A percentile compares a stretch with the other conserved stretches of the same genome.
Evolutionary conservation across 1,140 invertebrate genomes (phyloP).

Genomic region (Formica exsecta): DNA sequence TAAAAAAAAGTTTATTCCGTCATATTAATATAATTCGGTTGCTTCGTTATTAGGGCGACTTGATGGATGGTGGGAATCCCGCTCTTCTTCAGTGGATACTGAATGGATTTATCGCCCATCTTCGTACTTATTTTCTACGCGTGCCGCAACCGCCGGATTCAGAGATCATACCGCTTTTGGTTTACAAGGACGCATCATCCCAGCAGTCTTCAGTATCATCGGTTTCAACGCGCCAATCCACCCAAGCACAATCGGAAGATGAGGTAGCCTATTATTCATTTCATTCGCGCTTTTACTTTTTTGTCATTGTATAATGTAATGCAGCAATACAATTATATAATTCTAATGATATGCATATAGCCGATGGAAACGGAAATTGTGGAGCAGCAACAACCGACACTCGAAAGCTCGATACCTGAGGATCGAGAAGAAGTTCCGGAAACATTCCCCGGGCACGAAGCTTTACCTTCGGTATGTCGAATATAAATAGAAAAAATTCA

Average conservation of each 20-base stretch:
- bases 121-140: conserved; percentile 67
- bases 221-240: conserved; percentile 42
- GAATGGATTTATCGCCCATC: conserved; percentile 64
- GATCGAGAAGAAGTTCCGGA: conserved; percentile 80
- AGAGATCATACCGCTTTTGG: conserved; percentile 76
- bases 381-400: conserved; percentile 72
- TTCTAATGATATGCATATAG: conserved; percentile 61
- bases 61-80: conserved; percentile 57
- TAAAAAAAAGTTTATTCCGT: not conserved
- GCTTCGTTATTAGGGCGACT: conserved; percentile 62
- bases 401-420: conserved; percentile 73
- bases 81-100: conserved; percentile 70
- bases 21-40: conserved; percentile 33
- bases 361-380: conserved; percentile 81
- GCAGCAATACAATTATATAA: conserved; percentile 1
- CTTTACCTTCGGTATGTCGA: conserved; percentile 84
- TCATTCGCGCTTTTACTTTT: not conserved
- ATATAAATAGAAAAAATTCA: not conserved
- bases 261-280: conserved; percentile 73
- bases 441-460: conserved; percentile 83
- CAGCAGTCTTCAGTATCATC: conserved; percentile 49
- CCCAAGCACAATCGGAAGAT: conserved; percentile 65
- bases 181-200: conserved; percentile 69
- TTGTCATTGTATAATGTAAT: not conserved
- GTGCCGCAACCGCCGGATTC: conserved; percentile 68